A percentile compares a stretch with the other conserved stretches of the same genome.
Evolutionary conservation across 2,888 invertebrate species (phyloP).

Genomic region (Branchipolynoe longqiensis): DNA sequence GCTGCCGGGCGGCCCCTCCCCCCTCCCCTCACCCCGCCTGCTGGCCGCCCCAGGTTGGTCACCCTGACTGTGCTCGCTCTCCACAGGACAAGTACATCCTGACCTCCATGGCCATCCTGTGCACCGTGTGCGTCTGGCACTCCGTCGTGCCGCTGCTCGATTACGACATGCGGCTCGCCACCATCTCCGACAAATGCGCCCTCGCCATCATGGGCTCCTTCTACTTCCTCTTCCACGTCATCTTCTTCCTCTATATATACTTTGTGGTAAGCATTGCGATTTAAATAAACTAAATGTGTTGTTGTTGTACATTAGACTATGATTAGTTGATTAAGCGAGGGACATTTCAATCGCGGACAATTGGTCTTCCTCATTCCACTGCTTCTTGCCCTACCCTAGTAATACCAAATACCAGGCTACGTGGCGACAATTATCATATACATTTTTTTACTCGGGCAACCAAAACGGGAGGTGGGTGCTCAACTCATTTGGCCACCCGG

Average conservation of each 20-base stretch:
- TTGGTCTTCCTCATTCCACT: too few species aligned
- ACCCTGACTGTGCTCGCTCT: neutral
- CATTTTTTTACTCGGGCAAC: neutral
- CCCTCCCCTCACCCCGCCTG: neutral
- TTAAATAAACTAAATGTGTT: neutral
- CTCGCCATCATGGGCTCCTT: slow-evolving; percentile 70
- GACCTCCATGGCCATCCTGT: slow-evolving; percentile 71
- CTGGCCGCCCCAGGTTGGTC: neutral
- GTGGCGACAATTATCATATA: neutral
- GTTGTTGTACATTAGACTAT: slow-evolving; percentile 21
- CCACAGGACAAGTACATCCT: slow-evolving; percentile 70
- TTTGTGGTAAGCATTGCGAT: slow-evolving; percentile 72
- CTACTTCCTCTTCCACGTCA: slow-evolving; percentile 76
- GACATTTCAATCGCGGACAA: too few species aligned
- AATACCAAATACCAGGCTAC: too few species aligned
- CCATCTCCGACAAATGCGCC: slow-evolving; percentile 62
- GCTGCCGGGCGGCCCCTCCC: too few species aligned
- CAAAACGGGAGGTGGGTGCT: neutral
- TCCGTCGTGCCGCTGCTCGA: slow-evolving; percentile 68
- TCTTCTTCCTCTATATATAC: slow-evolving; percentile 77
- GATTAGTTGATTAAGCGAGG: neutral
- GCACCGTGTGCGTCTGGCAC: slow-evolving; percentile 71
- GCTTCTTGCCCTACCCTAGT: too few species aligned
- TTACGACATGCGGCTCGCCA: slow-evolving; percentile 62
- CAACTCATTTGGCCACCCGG: too few species aligned